Base-by-base conservation (phyloP, 1,140 invertebrate species). In the Leptinotarsa lineolata region DNA sequence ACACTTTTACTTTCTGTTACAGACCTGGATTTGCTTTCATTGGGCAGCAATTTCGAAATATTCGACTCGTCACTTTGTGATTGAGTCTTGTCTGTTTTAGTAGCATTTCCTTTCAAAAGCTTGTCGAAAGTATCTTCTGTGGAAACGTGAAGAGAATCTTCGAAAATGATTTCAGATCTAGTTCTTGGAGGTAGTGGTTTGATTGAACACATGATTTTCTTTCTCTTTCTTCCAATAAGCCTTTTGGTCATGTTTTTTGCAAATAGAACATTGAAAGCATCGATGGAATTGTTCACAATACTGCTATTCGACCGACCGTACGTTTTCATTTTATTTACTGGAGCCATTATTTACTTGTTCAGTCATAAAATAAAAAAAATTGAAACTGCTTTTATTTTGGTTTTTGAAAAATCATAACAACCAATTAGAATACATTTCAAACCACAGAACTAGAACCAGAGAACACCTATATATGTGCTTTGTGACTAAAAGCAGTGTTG, bases 211-310 rank as follows among this genome's bases (percentile, higher is more conserved):
- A 13, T 39, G 5, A 8, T n/a, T 44, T 66, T 66, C 8, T 66
- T 66, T 15, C 21, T 64, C 64, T 66, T 66, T 66, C 30, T 30
- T 13, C 22, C 30, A 16, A 66, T 18, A 39, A 66, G 18, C n/a
- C 64, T 24, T 44, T 66, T 66, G n/a, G 64, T 66, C 64, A 66
- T 66, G 15, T 66, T 66, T 44, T 66, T 66, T 15, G 64, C 64
- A 66, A 66, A 66, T 16, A 66, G n/a, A 15, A 66, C 30, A 44
- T 66, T 66, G 18, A 66, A 66, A 44, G 64, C 64, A 66, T 66
- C 64, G 13, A 66, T 20, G 11, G 64, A 66, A 44, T 66, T 66
- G 39, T 66, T 66, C 1, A 66, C 64, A 22, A 64, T 22, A 46
- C 64, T 66, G n/a, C 8, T 66, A 66, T 66, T 66, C 11, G 64